A percentile compares a stretch with the other conserved stretches of the same genome.
These are phyloP conservation scores for Anarhynchus alexandrinus DNA, from an alignment of 2,113 vertebrate genomes.

Conservation along the genomic window DNA sequence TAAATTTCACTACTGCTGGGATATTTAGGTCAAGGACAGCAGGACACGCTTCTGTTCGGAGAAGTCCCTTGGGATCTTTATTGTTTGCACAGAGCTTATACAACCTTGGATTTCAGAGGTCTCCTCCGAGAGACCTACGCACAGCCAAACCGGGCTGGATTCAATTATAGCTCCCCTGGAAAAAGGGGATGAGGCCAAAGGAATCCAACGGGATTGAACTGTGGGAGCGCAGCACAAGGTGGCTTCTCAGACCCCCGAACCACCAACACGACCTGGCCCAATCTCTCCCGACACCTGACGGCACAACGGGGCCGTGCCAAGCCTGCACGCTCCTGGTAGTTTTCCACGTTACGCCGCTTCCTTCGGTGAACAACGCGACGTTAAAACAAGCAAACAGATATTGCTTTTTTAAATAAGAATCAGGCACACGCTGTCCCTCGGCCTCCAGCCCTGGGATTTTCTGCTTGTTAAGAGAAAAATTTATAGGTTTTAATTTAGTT, in stretches of 20 bases:
- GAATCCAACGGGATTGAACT: background rate
- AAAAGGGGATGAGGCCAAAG: background rate
- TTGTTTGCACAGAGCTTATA: background rate
- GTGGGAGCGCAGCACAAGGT: background rate
- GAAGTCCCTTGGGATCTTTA: background rate
- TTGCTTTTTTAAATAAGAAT: background rate
- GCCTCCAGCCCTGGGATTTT: conserved; percentile 43
- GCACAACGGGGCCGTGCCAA: background rate
- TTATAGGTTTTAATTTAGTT: conserved; percentile 51
- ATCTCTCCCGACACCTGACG: background rate
- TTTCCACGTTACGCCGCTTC: background rate
- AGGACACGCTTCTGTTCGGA: background rate
- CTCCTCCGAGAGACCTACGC: background rate
- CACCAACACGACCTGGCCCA: rapidly evolving
- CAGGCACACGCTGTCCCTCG: conserved; percentile 1
- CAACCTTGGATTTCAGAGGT: background rate
- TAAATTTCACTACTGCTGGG: background rate
- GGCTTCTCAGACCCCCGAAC: background rate
- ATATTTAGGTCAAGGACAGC: conserved; percentile 44
- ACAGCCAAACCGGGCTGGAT: background rate
- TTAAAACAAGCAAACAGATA: background rate
- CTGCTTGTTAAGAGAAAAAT: conserved; percentile 34
- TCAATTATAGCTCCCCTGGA: background rate
- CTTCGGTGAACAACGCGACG: background rate
- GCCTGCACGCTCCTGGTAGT: rapidly evolving